Percentiles rank a stretch among this genome's conserved stretches.
Conservation (phyloP, 2,797 vertebrate species). For the Luscinia megarhynchos region DNA sequence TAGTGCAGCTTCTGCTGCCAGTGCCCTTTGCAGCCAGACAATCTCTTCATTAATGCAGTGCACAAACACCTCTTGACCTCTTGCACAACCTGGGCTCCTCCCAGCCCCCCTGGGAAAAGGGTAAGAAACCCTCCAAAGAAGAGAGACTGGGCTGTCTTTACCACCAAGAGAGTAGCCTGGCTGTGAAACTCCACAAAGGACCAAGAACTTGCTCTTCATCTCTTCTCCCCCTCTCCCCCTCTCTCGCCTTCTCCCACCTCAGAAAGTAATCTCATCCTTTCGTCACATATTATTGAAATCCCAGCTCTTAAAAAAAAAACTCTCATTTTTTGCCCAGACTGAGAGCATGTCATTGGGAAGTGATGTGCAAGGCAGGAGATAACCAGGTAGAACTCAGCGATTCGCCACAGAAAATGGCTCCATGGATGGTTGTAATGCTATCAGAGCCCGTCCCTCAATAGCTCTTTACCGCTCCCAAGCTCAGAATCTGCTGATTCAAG, state of each 20-base stretch:
- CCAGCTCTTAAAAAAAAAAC: slow-evolving; percentile 80
- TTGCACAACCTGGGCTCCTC: neutral
- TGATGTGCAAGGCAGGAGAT: slow-evolving; percentile 86
- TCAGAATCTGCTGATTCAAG: slow-evolving; percentile 85
- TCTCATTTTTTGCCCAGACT: slow-evolving; percentile 84
- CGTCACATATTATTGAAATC: slow-evolving; percentile 86
- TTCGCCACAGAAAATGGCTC: slow-evolving; percentile 87
- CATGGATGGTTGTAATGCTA: slow-evolving; percentile 84
- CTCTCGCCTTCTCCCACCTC: slow-evolving; percentile 77
- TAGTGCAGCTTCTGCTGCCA: neutral
- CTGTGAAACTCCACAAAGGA: slow-evolving; percentile 57
- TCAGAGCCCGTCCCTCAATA: slow-evolving; percentile 82
- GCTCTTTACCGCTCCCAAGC: slow-evolving; percentile 80
- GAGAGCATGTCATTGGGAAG: slow-evolving; percentile 86
- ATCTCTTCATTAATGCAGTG: neutral
- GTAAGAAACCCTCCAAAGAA: neutral
- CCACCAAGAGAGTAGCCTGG: slow-evolving; percentile 43
- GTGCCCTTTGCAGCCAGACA: neutral
- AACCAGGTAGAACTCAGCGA: slow-evolving; percentile 86
- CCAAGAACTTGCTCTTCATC: slow-evolving; percentile 69
- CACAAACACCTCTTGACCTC: fast-evolving
- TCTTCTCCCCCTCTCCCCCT: slow-evolving; percentile 55
- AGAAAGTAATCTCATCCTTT: slow-evolving; percentile 85
- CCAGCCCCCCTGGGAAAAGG: neutral
- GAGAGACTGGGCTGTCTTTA: neutral